These are phyloP conservation scores for sheep (Ovis aries) DNA, from an alignment of 2,113 vertebrate genomes.

Conservation along the genomic window ARS-UI_Ramb_v3.0 NC_056076.1:11747001-11747500, in stretches of 20 bases:
- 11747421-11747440: constrained; percentile 78
- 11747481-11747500: constrained; percentile 42
- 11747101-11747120: background rate
- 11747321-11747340: background rate
- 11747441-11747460: constrained; percentile 75
- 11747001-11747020: accelerated
- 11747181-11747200: background rate
- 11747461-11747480: constrained; percentile 62
- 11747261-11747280: background rate
- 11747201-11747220: background rate
- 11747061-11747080: background rate
- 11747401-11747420: constrained; percentile 64
- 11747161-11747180: background rate
- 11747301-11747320: background rate
- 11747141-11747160: background rate
- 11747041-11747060: background rate
- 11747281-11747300: background rate
- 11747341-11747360: background rate
- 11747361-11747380: background rate
- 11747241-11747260: accelerated
- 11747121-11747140: background rate
- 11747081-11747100: background rate
- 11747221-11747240: accelerated
- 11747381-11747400: constrained; percentile 39
- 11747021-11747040: background rate